Evolutionary conservation across 2,113 vertebrate genomes (phyloP).

Genomic region (Leptocoma aspasia): DNA sequence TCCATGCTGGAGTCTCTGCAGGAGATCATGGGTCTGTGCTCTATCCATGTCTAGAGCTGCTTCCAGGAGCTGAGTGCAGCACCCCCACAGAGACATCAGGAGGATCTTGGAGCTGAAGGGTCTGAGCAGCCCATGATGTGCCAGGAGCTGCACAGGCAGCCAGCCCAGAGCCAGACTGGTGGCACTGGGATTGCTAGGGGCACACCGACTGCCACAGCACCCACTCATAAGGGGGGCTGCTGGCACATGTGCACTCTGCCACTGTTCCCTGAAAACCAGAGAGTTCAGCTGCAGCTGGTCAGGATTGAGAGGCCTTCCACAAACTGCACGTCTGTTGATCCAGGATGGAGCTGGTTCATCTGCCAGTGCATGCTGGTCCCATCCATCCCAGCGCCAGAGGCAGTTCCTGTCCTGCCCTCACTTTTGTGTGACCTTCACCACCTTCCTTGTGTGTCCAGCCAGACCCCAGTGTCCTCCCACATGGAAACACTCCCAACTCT

Average conservation of each 20-base stretch:
- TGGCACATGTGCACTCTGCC: fast-evolving
- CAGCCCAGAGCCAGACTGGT: neutral
- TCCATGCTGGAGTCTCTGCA: neutral
- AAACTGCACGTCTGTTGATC: fast-evolving
- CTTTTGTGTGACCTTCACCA: neutral
- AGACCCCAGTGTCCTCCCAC: neutral
- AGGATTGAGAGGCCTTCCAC: neutral
- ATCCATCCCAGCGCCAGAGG: neutral
- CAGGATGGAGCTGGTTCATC: neutral
- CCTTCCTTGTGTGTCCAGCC: neutral
- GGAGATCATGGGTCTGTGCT: neutral
- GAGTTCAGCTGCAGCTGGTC: neutral
- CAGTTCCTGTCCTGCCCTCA: neutral
- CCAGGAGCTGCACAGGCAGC: neutral
- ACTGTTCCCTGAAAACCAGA: neutral
- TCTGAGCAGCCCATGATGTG: neutral
- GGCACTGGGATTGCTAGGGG: neutral
- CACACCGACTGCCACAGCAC: fast-evolving
- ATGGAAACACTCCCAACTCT: neutral
- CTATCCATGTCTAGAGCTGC: neutral
- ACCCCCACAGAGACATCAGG: neutral
- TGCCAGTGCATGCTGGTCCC: neutral
- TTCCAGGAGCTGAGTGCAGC: neutral
- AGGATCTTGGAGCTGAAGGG: neutral
- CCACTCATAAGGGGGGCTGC: fast-evolving